Conservation (phyloP, 1,140 invertebrate species). For the Dufourea novaeangliae region DNA sequence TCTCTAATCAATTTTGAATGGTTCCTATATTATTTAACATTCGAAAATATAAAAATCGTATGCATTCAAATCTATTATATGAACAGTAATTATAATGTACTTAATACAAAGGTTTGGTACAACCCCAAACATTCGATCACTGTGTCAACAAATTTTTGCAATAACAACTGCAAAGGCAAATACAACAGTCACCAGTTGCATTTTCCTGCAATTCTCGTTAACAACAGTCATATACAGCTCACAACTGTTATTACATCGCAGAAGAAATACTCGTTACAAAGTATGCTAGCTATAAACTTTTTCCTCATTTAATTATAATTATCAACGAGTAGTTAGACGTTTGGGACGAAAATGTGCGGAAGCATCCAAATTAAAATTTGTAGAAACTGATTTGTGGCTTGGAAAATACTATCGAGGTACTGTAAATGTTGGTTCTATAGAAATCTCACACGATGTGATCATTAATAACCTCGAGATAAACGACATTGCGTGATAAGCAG, state of each 20-base stretch:
- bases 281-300: not conserved
- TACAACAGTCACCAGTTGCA: not conserved
- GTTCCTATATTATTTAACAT: not conserved
- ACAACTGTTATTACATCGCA: not conserved
- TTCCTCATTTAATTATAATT: not conserved
- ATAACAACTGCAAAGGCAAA: not conserved
- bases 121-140: not conserved
- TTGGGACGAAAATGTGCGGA: not conserved
- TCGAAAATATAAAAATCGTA: not conserved
- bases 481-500: not conserved
- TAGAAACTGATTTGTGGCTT: not conserved
- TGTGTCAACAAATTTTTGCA: not conserved
- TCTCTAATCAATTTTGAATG: not conserved
- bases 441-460: not conserved
- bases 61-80: not conserved
- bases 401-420: not conserved
- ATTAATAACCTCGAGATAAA: not conserved
- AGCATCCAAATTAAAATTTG: not conserved
- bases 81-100: not conserved
- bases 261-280: not conserved
- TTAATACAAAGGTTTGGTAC: slow-evolving; percentile 8
- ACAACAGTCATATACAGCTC: not conserved
- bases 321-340: not conserved
- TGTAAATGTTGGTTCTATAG: no score
- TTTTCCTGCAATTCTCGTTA: not conserved